A percentile compares a stretch with the other conserved stretches of the same genome.
Evolutionary conservation across 2,888 invertebrate species (phyloP).

Genomic region (Eledona agricola): DNA sequence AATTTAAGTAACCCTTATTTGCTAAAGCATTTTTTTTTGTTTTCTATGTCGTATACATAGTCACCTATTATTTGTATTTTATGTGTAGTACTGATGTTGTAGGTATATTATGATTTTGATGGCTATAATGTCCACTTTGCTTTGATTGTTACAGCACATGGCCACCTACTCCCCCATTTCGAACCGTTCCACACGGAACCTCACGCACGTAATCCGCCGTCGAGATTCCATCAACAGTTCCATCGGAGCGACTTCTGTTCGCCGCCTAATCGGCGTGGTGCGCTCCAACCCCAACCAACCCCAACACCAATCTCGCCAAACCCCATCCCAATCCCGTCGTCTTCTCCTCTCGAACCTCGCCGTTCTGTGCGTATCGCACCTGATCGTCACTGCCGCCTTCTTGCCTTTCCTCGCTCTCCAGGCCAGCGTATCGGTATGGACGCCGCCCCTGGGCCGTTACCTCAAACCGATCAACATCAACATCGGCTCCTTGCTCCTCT

Average conservation of each 20-base stretch:
- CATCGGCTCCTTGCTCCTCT: slow-evolving; percentile 70
- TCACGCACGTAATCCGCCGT: slow-evolving; percentile 61
- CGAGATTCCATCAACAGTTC: slow-evolving; percentile 77
- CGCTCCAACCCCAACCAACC: slow-evolving; percentile 49
- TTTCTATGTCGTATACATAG: too few species aligned
- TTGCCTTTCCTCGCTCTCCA: slow-evolving; percentile 70
- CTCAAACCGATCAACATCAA: slow-evolving; percentile 44
- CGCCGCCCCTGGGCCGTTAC: slow-evolving; percentile 49
- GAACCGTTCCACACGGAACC: slow-evolving; percentile 65
- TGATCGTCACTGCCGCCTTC: slow-evolving; percentile 71
- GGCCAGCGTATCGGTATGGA: slow-evolving; percentile 65
- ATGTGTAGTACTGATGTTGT: too few species aligned
- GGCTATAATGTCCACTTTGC: neutral
- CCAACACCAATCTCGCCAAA: slow-evolving; percentile 41
- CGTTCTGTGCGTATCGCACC: slow-evolving; percentile 68
- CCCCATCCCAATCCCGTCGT: slow-evolving; percentile 65
- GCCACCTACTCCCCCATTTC: slow-evolving; percentile 71
- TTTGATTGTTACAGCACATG: slow-evolving; percentile 53
- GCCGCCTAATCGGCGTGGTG: slow-evolving; percentile 73
- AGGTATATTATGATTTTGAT: too few species aligned
- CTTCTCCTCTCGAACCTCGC: slow-evolving; percentile 65
- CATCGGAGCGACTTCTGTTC: slow-evolving; percentile 79
- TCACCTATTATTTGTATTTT: too few species aligned
- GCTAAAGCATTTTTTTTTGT: too few species aligned
- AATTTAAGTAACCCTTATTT: too few species aligned